Evolutionary conservation across 2,113 vertebrate species (phyloP), one percentile per base, ranked within the genome.

Genomic region (Pterocles orientalis): DNA sequence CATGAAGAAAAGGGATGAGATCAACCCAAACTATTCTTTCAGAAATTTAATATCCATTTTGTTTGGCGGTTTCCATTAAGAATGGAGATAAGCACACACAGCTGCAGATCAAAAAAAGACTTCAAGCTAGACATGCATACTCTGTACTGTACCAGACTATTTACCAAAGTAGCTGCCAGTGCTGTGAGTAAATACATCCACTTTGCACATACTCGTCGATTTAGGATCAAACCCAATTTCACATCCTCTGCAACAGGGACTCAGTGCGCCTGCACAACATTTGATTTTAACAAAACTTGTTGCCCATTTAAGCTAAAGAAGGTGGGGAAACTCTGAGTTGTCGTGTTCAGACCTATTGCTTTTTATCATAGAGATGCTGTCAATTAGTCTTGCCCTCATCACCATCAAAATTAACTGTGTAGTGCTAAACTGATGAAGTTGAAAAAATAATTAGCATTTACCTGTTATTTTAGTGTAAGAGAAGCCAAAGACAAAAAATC

Each of bases 81-180:
- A 92, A 61, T 87, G 54, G 54, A 89, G 86, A 91, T 88, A 71
- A 96, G 73, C 95, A 96, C 66, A 86, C 86, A 84, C 95, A 95
- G 92, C 88, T 96, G 92, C 86, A 87, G 50, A 64, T 41, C 33
- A 76, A 58, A 96, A 96, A 89, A 95, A 65, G 65, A n/a, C 61
- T 79, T 82, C 43, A 84, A 93, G 41, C 81, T 72, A 78, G 72
- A 68, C 61, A 45, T 61, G 80, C 76, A 79, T 79, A 33, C 36
- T 61, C 45, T 92, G 19, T 81, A 39, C 62, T 72, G 53, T 93
- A 91, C 92, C 92, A 95, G 88, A 89, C 70, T 91, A 45, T 93
- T 91, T 95, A 89, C 80, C 1, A 9, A 72, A 82, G 91, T 82
- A 89, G 61, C 91, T 96, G 94, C 88, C 92, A 96, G 58, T 5